Base-by-base conservation (phyloP, 2,888 invertebrate species). In the Myopa tessellatipennis region DNA sequence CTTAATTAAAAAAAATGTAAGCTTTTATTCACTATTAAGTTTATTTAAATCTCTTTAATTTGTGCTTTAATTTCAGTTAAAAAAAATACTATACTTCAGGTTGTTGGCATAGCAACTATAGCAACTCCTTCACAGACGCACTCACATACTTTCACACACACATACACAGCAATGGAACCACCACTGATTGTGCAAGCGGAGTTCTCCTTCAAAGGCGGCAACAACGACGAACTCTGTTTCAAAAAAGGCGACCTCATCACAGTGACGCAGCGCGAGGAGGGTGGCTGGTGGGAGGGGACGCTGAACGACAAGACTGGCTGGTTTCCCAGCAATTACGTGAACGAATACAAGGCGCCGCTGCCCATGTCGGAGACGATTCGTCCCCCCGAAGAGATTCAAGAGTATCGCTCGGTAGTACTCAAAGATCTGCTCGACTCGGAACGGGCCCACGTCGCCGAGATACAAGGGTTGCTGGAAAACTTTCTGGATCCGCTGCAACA, bases 271-370 rank as follows among this genome's bases (percentile, higher is more conserved):
- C 93, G 93, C 78, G 95, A 96, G 86, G 98, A 98, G 86, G 99
- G 98, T 76, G 98, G 98, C 65, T 99, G 99, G 99, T 99, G 99
- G 99, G 99, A 99, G 91, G 99, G 99, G 16, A 99, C 98, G 10
- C 91, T 98, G 71, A 93, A 94, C 79, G 98, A 96, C 83, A 96
- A 95, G 88, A 98, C 98, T 81, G 98, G 98, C 85, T 99, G 98
- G 98, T 99, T 99, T 91, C 98, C 98, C 80, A 96, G 96, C 87
- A 98, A 98, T 90, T 98, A 98, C 92, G 97, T 98, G 79, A 95
- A 95, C 87, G 97, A 98, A 90, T 93, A 93, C 87, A 95, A 95
- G 80, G 88, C 87, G 75, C 85, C 87, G 74, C 82, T 89, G 78
- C 89, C 92, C 8, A 90, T 92, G 52, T 92, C 94, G 85, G 92